Evolutionary conservation across 1,140 invertebrate genomes (phyloP), one percentile per base, ranked within the genome.

Genomic region (Himalopsyche phryganea): DNA sequence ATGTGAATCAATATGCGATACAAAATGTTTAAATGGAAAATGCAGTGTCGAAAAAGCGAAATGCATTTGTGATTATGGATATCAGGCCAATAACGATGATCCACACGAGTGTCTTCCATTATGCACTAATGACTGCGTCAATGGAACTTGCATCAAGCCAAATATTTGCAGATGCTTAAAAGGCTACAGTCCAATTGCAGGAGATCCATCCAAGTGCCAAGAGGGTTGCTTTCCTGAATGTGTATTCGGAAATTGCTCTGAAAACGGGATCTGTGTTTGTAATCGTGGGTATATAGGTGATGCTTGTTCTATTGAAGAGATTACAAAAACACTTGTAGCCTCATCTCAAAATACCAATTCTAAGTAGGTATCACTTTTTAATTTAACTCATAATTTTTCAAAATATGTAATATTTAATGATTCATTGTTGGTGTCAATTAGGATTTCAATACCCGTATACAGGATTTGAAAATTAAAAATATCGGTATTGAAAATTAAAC

Each of bases 221-320:
- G 68, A 33, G 6, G 46, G 35, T 38, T 71, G 70, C 44, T 18
- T 65, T 2, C 14, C n/a, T 23, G 58, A 63, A 42, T 66, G 65
- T 48, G 44, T 47, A n/a, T 47, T 57, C 33, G 60, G 48, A 2
- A 13, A 20, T 6, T 61, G 60, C 28, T 7, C 38, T 13, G 36
- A 47, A 1, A 40, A 60, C 11, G 57, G 66, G 18, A 41, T 17
- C 42, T 70, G 83, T 58, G 13, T 63, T 58, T 62, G 60, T 13
- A 35, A 42, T 40, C 50, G 54, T 15, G 60, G 55, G 7, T 54
- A 44, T 28, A 36, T 9, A 11, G 49, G 50, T 2, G 42, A 47
- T 7, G 18, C 19, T 14, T 54, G 51, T 18, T 54, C 51, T 2
- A 35, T 20, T 13, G 17, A 7, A 36, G 28, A 54, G 35, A 46